Conservation (phyloP, 1,140 invertebrate species). For the Sycophila sp. region DNA sequence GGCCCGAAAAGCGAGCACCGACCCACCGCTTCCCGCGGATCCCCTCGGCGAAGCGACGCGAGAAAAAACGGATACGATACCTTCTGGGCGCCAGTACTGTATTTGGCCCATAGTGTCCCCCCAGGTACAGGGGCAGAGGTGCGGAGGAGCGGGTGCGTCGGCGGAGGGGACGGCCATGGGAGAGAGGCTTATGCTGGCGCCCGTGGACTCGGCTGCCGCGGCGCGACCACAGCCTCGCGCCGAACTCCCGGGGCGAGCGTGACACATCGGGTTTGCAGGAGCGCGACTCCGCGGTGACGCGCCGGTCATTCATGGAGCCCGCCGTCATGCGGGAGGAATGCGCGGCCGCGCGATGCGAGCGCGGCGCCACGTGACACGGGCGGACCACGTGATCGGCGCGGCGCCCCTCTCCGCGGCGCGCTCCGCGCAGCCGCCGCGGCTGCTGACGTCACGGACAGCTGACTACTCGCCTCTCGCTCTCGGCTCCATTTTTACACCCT, state of each 20-base stretch:
- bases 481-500: neutral
- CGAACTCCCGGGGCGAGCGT: neutral
- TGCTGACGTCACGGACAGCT: slow-evolving; percentile 62
- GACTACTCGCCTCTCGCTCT: slow-evolving; percentile 44
- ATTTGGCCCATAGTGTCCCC: slow-evolving; percentile 60
- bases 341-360: slow-evolving; percentile 41
- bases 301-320: slow-evolving; percentile 61
- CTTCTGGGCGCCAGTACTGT: slow-evolving; percentile 63
- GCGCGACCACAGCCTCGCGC: neutral
- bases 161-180: too few species aligned
- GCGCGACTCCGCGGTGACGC: slow-evolving; percentile 47
- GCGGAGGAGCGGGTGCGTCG: too few species aligned
- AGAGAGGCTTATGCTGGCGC: too few species aligned
- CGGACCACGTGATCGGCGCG: slow-evolving; percentile 46
- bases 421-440: slow-evolving; percentile 22
- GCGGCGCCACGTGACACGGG: slow-evolving; percentile 53
- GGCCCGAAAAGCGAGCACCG: too few species aligned
- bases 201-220: slow-evolving; percentile 39
- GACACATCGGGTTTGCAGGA: neutral
- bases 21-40: too few species aligned
- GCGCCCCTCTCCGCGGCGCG: slow-evolving; percentile 18
- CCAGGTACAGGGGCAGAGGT: too few species aligned
- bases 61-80: slow-evolving; percentile 45
- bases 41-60: neutral
- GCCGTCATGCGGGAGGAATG: slow-evolving; percentile 60